phyloP scores from a whole-genome alignment of 2,888 invertebrate genomes.

The Chymomyza caudatula region DNA sequence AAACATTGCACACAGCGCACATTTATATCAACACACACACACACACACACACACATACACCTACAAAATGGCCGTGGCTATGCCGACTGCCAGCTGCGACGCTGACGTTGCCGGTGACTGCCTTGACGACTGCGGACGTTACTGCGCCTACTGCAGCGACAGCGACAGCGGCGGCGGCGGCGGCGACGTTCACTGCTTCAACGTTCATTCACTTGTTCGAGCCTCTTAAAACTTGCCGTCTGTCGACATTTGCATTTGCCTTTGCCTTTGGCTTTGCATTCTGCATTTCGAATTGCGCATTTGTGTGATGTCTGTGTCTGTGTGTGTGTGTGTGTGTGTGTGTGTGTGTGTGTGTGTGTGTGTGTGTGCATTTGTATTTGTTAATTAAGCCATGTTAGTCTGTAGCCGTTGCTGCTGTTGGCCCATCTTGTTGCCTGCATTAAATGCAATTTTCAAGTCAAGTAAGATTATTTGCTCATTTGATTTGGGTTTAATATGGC shows the following conservation, averaged over 20 bases:
- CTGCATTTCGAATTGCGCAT: neutral
- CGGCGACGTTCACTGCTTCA: slow-evolving; percentile 48
- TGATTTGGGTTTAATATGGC: slow-evolving; percentile 44
- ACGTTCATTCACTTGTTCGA: slow-evolving; percentile 62
- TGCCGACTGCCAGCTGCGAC: neutral
- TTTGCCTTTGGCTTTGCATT: neutral
- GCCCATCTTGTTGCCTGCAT: neutral
- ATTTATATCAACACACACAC: neutral
- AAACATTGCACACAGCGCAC: slow-evolving; percentile 44
- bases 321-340: slow-evolving; percentile 12
- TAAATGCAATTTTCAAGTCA: neutral
- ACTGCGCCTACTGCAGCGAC: neutral
- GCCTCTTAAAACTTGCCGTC: slow-evolving; percentile 5
- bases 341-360: slow-evolving; percentile 58
- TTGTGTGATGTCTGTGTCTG: slow-evolving; percentile 4
- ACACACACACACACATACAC: slow-evolving; percentile 36
- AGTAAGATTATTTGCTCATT: neutral
- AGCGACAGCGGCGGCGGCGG: neutral
- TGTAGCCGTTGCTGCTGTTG: neutral
- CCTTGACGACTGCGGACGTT: neutral
- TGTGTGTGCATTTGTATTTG: slow-evolving; percentile 61
- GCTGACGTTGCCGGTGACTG: neutral
- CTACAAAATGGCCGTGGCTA: neutral
- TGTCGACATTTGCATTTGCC: neutral
- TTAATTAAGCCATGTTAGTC: slow-evolving; percentile 55